Evolutionary conservation across 1,140 invertebrate genomes (phyloP).

Genomic region (Penaeus vannamei): DNA sequence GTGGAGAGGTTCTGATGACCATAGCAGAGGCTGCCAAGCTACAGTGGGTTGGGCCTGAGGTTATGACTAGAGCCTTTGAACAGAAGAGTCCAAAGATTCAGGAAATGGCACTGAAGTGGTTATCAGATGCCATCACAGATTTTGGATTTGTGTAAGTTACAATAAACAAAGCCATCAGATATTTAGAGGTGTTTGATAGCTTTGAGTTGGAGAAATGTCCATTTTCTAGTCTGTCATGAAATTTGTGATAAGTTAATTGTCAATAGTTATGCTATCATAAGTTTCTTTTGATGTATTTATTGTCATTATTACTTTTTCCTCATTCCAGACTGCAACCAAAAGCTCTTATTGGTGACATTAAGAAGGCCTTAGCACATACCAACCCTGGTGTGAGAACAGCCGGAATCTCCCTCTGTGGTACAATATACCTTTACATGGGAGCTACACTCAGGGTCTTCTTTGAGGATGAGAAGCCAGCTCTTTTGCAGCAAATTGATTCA

Average conservation of each 20-base stretch:
- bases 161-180: not conserved
- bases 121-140: constrained; percentile 83
- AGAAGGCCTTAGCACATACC: constrained; percentile 86
- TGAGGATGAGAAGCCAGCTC: constrained; percentile 87
- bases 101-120: constrained; percentile 86
- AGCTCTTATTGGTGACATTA: constrained; percentile 83
- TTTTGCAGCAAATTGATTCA: constrained; percentile 88
- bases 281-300: constrained; percentile 35
- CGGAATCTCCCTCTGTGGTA: constrained; percentile 80
- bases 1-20: constrained; percentile 81
- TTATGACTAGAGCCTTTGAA: constrained; percentile 82
- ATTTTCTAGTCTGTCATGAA: too few relatives aligned
- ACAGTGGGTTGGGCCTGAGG: constrained; percentile 82
- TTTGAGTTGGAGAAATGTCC: too few relatives aligned
- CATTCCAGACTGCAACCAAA: constrained; percentile 82
- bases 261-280: not conserved
- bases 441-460: constrained; percentile 82
- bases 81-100: constrained; percentile 95
- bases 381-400: constrained; percentile 87
- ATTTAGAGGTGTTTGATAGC: too few relatives aligned
- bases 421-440: constrained; percentile 87
- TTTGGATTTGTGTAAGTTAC: constrained; percentile 84
- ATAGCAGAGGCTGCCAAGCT: constrained; percentile 85
- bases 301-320: constrained; percentile 25
- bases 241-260: too few relatives aligned